These are phyloP conservation scores for Melanchra persicariae DNA, from an alignment of 2,888 invertebrate genomes.

Conservation along the genomic window DNA sequence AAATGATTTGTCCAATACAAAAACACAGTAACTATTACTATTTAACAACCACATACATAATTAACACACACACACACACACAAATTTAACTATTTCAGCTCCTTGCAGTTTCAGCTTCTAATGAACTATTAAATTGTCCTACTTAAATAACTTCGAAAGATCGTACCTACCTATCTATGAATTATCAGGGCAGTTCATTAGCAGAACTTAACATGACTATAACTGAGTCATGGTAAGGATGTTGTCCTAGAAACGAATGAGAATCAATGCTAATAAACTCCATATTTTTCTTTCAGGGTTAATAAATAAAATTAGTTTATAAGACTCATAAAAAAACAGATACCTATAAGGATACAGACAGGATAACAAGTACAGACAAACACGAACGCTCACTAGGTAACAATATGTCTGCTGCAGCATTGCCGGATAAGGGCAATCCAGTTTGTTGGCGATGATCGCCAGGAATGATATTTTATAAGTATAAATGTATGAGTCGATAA, in stretches of 20 bases:
- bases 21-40: not conserved
- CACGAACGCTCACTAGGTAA: no score
- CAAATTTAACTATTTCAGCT: not conserved
- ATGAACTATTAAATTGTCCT: not conserved
- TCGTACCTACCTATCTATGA: not conserved
- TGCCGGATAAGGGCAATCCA: no score
- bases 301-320: no score
- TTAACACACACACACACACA: not conserved
- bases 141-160: not conserved
- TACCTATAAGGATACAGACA: no score
- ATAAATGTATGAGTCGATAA: slow-evolving; percentile 8
- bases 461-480: no score
- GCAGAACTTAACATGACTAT: slow-evolving; percentile 12
- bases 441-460: no score
- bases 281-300: slow-evolving; percentile 9
- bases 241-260: slow-evolving; percentile 29
- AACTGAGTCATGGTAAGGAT: slow-evolving; percentile 20
- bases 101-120: not conserved
- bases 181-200: slow-evolving; percentile 28
- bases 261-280: slow-evolving; percentile 23
- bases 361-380: no score
- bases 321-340: no score
- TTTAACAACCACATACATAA: no score
- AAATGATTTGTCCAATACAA: not conserved
- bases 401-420: no score